Evolutionary conservation across 2,113 vertebrate genomes (phyloP).

Genomic region (Pachyramphus minor): DNA sequence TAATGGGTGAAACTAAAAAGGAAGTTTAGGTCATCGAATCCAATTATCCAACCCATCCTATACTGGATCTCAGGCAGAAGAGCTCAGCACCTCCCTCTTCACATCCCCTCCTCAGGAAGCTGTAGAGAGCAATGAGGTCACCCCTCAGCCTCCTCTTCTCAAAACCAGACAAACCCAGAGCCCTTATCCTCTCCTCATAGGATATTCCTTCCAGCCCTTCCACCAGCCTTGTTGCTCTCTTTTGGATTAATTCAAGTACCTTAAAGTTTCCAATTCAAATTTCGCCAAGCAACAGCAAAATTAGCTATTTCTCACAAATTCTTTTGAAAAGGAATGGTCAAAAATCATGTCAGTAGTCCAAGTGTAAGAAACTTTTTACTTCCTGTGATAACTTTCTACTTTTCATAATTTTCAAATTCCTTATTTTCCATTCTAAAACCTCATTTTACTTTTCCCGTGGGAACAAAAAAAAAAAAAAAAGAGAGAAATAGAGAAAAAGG

Average conservation of each 20-base stretch:
- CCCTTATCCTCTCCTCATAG: neutral
- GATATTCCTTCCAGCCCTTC: neutral
- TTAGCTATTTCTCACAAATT: neutral
- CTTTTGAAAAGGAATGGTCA: neutral
- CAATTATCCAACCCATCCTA: neutral
- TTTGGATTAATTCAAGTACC: neutral
- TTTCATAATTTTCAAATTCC: neutral
- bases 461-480: neutral
- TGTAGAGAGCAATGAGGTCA: neutral
- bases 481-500: neutral
- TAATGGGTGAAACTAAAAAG: neutral
- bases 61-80: neutral
- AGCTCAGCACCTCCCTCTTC: neutral
- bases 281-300: neutral
- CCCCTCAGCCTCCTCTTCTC: neutral
- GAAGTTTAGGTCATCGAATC: neutral
- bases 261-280: neutral
- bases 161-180: neutral
- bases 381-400: neutral
- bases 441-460: neutral
- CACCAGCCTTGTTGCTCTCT: neutral
- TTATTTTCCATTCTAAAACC: neutral
- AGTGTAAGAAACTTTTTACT: neutral
- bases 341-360: neutral
- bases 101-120: neutral